Evolutionary conservation across 2,797 vertebrate species (phyloP), one percentile per base, ranked within the genome.

Genomic region (Sebastes vulpes): DNA sequence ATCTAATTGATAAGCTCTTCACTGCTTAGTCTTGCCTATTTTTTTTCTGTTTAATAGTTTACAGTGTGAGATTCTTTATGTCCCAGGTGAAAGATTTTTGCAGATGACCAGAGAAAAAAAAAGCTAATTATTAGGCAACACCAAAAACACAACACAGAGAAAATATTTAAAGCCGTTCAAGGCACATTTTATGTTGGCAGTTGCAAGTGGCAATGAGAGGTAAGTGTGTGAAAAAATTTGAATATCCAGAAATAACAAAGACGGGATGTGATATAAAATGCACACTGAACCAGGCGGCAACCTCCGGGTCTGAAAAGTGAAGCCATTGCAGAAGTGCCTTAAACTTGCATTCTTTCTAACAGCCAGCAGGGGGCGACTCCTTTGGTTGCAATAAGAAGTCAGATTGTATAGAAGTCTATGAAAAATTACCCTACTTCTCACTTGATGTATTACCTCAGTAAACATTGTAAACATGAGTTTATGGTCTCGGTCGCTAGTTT

Each of bases 1-100:
- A 65, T 83, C 64, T 85, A 67, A 83, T 90, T 84, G 50, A 84
- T 54, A 32, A 23, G 60, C 20, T 35, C 68, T 69, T 66, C 71
- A 9, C 29, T 63, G 61, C 77, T 79, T 56, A 54, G 26, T 21
- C 38, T 59, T 81, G 65, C 52, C 57, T 18, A 16, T 81, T 81
- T 71, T 8, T 9, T 25, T 0, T 9, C 26, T 18, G 53, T 82
- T 72, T 35, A 56, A n/a, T 56, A 3, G 65, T 72, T 77, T 74
- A 64, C 32, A 56, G 10, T 5, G 38, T 38, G 48, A 79, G 54
- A 50, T 12, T 65, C 48, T 71, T 3, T 3, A 4, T 8, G 52
- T 81, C 60, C 21, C 75, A 65, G 54, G 72, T 86, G 81, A 72
- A 77, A 81, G 21, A 54, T 50, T 75, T 83, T 72, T 77, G 59